A percentile compares a stretch with the other conserved stretches of the same genome.
phyloP scores from a whole-genome alignment of 2,797 vertebrate genomes.

The Thaleichthys pacificus region DNA sequence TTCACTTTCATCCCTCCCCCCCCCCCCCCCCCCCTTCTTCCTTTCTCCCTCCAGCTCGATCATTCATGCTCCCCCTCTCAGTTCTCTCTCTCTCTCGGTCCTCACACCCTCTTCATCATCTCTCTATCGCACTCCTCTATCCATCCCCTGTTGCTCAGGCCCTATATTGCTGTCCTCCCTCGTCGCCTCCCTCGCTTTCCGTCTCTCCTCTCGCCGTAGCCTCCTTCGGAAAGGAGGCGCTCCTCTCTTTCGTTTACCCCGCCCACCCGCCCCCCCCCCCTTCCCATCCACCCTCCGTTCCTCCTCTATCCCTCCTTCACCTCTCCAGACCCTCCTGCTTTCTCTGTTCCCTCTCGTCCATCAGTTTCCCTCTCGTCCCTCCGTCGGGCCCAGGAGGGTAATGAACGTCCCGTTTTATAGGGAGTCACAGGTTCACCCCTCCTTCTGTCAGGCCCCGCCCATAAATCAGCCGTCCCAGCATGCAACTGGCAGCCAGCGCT shows the following conservation, averaged over 20 bases:
- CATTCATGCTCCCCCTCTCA: conserved; percentile 61
- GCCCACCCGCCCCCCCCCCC: conserved; percentile 36
- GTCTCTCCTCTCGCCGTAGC: conserved; percentile 37
- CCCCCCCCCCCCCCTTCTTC: conserved; percentile 34
- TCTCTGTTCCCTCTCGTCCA: conserved; percentile 45
- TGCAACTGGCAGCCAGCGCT: conserved; percentile 50
- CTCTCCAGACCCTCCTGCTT: conserved; percentile 18
- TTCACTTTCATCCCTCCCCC: conserved; percentile 56
- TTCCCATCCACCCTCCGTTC: conserved; percentile 17
- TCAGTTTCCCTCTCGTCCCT: conserved; percentile 22
- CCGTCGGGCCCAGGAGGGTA: conserved; percentile 20
- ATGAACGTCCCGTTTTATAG: conserved; percentile 47
- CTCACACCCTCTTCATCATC: conserved; percentile 65
- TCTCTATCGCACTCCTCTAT: conserved; percentile 31
- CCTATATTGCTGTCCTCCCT: conserved; percentile 65
- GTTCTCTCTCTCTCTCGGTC: conserved; percentile 57
- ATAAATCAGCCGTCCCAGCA: conserved; percentile 64
- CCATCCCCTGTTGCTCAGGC: conserved; percentile 45
- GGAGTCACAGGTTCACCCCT: conserved; percentile 51
- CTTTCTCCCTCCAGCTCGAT: conserved; percentile 60
- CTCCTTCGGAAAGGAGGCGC: too few relatives aligned
- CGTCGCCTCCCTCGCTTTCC: conserved; percentile 44
- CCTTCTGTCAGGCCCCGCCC: conserved; percentile 40
- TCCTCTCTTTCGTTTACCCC: conserved; percentile 41
- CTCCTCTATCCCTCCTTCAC: conserved; percentile 24